Conservation (phyloP, 2,888 invertebrate genomes). For the Stegophylla sp. region DNA sequence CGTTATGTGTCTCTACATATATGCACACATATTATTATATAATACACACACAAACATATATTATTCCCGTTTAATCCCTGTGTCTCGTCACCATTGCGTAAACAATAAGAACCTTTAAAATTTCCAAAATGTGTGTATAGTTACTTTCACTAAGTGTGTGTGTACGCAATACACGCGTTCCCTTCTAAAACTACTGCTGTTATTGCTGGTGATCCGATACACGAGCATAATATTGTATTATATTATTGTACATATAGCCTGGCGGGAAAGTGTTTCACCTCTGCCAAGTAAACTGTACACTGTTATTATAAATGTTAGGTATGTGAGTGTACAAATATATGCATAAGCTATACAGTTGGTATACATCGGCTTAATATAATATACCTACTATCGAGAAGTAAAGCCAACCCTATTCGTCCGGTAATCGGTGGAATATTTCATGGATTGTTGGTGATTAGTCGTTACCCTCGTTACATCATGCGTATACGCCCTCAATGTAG, state of each 20-base stretch:
- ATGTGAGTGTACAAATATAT: neutral
- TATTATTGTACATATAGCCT: no score
- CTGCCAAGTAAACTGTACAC: neutral
- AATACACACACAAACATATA: neutral
- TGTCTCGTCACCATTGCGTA: neutral
- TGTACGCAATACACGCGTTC: neutral
- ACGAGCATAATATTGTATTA: no score
- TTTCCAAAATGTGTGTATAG: conserved; percentile 11
- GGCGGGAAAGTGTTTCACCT: neutral
- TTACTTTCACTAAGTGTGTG: neutral
- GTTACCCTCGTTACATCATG: neutral
- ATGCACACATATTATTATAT: neutral
- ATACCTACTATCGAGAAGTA: no score
- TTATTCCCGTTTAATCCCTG: conserved; percentile 32
- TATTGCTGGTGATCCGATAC: conserved; percentile 16
- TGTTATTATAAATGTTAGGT: neutral
- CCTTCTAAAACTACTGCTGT: neutral
- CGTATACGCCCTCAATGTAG: neutral
- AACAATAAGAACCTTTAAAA: conserved; percentile 32
- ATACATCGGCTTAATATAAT: no score
- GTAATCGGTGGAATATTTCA: conserved; percentile 9
- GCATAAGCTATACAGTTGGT: neutral
- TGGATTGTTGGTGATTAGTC: neutral
- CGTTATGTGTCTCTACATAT: neutral
- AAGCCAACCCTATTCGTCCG: neutral